Evolutionary conservation across 2,113 vertebrate genomes (phyloP), one percentile per base, ranked within the genome.

Genomic region (Podocnemis expansa): DNA sequence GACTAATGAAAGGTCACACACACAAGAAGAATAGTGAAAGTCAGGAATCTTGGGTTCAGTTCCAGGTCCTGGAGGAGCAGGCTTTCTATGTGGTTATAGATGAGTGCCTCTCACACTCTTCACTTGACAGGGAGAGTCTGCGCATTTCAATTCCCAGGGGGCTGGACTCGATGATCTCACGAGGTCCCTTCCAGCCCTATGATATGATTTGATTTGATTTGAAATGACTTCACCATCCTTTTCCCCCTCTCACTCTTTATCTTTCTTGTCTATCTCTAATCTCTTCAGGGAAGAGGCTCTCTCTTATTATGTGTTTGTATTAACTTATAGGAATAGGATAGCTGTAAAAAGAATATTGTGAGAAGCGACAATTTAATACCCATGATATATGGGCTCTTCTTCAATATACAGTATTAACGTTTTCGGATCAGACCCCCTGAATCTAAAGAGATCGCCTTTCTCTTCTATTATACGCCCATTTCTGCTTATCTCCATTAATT

Each of bases 381-480:
- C 5, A 0, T 0, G 0, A 27, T 43, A 17, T 8, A 11, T 2
- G 1, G 47, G 3, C 2, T 45, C 47, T 27, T 75, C 91, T 79
- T 52, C 76, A 55, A 78, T 34, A 38, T 27, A 67, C 47, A 82
- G 24, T 54, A 94, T 67, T 81, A 63, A 45, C 87, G 85, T 78
- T 17, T 47, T 11, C n/a, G 63, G 63, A 70, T n/a, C 1, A 11
- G 43, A 13, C 27, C 43, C 60, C 17, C 1, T 24, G 51, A 43
- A 13, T 47, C 13, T 56, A 80, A 21, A 82, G 29, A 75, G 24
- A 21, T 75, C 10, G n/a, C 8, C 52, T 92, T 34, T 56, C 0
- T 78, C 91, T 67, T 70, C 58, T 6, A 4, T 79, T 82, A 63
- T 67, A 3, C 84, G 25, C 29, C 47, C 22, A 1, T 82, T 52